A percentile compares a stretch with the other conserved stretches of the same genome.
These are phyloP conservation scores for Tachysurus vachellii DNA, from an alignment of 2,113 vertebrate genomes.

Conservation along the genomic window DNA sequence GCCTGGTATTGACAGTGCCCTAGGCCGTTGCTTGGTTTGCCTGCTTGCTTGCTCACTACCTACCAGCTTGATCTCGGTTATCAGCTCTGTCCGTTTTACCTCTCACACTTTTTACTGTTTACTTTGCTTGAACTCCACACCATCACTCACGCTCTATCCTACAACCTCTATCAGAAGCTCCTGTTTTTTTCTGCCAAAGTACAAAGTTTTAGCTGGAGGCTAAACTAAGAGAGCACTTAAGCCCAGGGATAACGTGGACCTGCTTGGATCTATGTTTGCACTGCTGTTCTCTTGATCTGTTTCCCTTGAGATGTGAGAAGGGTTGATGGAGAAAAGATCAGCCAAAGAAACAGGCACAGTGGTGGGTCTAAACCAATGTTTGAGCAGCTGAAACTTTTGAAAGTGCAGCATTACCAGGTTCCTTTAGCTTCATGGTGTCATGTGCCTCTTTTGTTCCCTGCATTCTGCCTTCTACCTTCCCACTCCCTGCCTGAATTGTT, in stretches of 20 bases:
- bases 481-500: slow-evolving; percentile 18
- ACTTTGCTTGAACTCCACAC: slow-evolving; percentile 23
- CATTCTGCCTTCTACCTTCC: neutral
- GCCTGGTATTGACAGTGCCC: neutral
- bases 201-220: slow-evolving; percentile 32
- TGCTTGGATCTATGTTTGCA: slow-evolving; percentile 42
- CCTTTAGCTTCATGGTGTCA: neutral
- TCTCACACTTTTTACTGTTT: slow-evolving; percentile 42
- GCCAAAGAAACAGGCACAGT: slow-evolving; percentile 14
- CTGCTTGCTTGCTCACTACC: neutral
- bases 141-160: neutral
- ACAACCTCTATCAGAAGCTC: neutral
- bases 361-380: slow-evolving; percentile 21
- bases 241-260: slow-evolving; percentile 34
- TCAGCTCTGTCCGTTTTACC: neutral
- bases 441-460: slow-evolving; percentile 14
- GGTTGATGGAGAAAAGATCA: slow-evolving; percentile 28
- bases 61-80: neutral
- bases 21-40: neutral
- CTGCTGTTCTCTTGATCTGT: slow-evolving; percentile 33
- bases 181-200: slow-evolving; percentile 7
- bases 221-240: slow-evolving; percentile 42
- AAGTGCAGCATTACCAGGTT: neutral
- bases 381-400: slow-evolving; percentile 26
- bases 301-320: slow-evolving; percentile 9